Evolutionary conservation across 2,888 invertebrate species (phyloP).

Genomic region (Trileptium ribeirensis): DNA sequence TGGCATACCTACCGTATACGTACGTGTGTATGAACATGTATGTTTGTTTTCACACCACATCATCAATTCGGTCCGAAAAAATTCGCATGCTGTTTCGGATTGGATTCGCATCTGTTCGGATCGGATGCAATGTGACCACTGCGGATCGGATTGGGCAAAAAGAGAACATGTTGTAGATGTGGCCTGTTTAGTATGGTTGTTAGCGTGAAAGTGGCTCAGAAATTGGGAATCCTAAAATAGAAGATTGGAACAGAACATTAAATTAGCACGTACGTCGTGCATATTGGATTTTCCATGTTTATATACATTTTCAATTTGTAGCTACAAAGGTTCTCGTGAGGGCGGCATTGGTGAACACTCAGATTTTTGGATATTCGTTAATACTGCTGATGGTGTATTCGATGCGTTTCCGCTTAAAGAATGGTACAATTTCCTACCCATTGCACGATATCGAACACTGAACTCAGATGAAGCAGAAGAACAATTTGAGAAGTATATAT

Average conservation of each 20-base stretch:
- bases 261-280: conserved; percentile 35
- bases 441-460: conserved; percentile 81
- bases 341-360: conserved; percentile 94
- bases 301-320: conserved; percentile 56
- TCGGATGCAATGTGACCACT: too few relatives aligned
- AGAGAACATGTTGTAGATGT: too few relatives aligned
- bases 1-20: too few relatives aligned
- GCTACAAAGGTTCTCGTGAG: conserved; percentile 78
- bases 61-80: too few relatives aligned
- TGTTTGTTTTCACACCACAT: too few relatives aligned
- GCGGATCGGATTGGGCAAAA: too few relatives aligned
- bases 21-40: too few relatives aligned
- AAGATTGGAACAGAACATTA: conserved; percentile 2
- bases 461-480: conserved; percentile 97
- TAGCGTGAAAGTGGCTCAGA: background rate
- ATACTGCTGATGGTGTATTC: conserved; percentile 80
- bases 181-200: background rate
- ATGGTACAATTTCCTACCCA: conserved; percentile 88
- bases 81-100: too few relatives aligned
- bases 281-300: conserved; percentile 16
- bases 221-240: background rate
- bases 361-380: conserved; percentile 90
- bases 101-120: too few relatives aligned
- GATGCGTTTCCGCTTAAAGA: conserved; percentile 91
- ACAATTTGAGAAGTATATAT: conserved; percentile 70